Conservation (phyloP, 2,888 invertebrate species). For the Gonocerus acuteangulatus region DNA sequence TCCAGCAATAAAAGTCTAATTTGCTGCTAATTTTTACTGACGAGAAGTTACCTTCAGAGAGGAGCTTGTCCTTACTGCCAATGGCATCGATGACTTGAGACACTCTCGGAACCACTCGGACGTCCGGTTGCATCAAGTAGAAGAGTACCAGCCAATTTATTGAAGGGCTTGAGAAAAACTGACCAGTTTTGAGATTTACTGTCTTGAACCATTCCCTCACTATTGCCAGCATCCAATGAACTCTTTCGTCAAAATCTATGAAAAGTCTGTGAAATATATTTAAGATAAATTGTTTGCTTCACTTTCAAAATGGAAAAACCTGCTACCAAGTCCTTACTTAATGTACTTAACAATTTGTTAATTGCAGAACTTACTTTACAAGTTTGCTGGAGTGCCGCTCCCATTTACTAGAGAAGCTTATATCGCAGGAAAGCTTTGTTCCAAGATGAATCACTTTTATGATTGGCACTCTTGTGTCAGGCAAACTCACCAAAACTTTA, state of each 20-base stretch:
- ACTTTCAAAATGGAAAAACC: too few relatives aligned
- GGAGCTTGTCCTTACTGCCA: not conserved
- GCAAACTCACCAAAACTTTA: too few relatives aligned
- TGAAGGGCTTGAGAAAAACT: slow-evolving; percentile 3
- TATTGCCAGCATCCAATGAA: not conserved
- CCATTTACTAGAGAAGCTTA: too few relatives aligned
- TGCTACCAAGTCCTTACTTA: too few relatives aligned
- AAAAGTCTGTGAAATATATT: slow-evolving; percentile 1
- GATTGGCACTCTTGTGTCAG: too few relatives aligned
- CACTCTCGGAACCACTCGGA: not conserved
- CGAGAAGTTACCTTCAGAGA: not conserved
- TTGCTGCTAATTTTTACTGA: too few relatives aligned
- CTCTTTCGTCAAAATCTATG: slow-evolving; percentile 8
- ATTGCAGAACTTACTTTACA: slow-evolving; percentile 1
- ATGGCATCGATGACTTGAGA: not conserved
- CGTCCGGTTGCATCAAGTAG: slow-evolving; percentile 15
- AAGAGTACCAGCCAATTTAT: slow-evolving; percentile 12
- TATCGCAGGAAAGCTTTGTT: too few relatives aligned
- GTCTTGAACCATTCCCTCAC: not conserved
- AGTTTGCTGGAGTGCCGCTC: not conserved
- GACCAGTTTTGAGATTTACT: not conserved
- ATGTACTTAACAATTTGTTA: too few relatives aligned
- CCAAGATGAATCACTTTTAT: too few relatives aligned
- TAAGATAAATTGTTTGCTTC: not conserved
- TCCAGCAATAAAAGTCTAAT: too few relatives aligned